These are phyloP conservation scores for Drosophila anceps DNA, from an alignment of 2,888 invertebrate species.

Conservation along the genomic window DNA sequence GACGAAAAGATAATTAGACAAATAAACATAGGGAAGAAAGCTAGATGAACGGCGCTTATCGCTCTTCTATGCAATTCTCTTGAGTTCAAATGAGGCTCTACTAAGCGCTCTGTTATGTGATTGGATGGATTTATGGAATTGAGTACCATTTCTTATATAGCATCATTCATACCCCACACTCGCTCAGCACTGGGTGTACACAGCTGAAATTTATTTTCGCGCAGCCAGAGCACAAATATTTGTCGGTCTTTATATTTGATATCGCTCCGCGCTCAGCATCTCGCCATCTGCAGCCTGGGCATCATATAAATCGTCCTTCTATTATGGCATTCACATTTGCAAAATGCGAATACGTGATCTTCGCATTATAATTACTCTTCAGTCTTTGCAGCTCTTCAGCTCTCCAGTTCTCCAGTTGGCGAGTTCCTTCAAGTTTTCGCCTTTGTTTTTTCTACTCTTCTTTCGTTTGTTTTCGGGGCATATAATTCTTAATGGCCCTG, in stretches of 20 bases:
- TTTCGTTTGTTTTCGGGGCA: constrained; percentile 35
- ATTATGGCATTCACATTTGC: constrained; percentile 73
- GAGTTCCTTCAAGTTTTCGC: constrained; percentile 15
- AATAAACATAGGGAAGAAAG: too few species aligned
- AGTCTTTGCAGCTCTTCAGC: constrained; percentile 2
- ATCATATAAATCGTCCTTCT: constrained; percentile 75
- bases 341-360: constrained; percentile 79
- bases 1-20: too few species aligned
- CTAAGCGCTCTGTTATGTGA: too few species aligned
- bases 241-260: constrained; percentile 37
- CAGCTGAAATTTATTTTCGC: constrained; percentile 55
- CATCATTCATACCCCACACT: background rate
- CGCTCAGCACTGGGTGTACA: background rate
- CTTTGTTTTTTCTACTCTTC: constrained; percentile 6
- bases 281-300: constrained; percentile 27
- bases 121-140: too few species aligned
- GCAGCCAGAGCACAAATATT: constrained; percentile 30
- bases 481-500: constrained; percentile 77
- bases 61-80: background rate
- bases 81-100: background rate
- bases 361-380: constrained; percentile 75
- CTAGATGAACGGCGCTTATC: too few species aligned
- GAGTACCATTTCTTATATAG: background rate
- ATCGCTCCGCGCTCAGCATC: background rate
- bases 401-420: constrained; percentile 15